These are phyloP conservation scores for Chiloscyllium punctatum DNA, from an alignment of 2,797 vertebrate species.

Conservation along the genomic window DNA sequence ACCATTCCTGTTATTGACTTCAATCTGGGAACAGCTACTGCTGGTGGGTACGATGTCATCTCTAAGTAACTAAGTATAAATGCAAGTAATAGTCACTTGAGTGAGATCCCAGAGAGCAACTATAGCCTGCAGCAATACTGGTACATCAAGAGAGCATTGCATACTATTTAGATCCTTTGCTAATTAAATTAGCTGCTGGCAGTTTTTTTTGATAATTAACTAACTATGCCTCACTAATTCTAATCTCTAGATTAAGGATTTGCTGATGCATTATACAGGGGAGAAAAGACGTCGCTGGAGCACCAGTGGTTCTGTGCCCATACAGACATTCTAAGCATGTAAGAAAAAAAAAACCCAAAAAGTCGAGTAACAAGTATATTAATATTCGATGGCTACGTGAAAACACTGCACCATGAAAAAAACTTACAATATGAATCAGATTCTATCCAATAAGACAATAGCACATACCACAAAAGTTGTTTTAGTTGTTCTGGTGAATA, in stretches of 20 bases:
- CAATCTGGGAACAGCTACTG: neutral
- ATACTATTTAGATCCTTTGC: neutral
- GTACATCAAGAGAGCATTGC: neutral
- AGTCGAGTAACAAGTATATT: neutral
- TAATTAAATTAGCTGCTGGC: neutral
- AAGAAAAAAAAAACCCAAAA: neutral
- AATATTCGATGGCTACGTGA: neutral
- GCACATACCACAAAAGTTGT: neutral
- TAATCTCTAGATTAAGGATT: neutral
- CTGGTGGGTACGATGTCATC: neutral
- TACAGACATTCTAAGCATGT: neutral
- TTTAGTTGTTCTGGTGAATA: neutral
- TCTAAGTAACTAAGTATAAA: neutral
- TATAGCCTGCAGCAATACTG: neutral
- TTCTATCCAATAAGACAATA: neutral
- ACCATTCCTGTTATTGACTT: neutral
- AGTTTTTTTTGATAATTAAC: neutral
- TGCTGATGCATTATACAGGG: neutral
- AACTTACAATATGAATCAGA: neutral
- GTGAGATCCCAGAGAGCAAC: neutral
- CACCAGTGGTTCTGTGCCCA: neutral
- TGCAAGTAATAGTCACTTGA: neutral
- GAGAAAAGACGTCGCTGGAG: neutral
- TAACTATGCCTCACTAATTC: neutral
- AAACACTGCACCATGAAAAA: neutral